phyloP scores from a whole-genome alignment of 2,113 vertebrate genomes.

The Chamaetylas fuelleborni region DNA sequence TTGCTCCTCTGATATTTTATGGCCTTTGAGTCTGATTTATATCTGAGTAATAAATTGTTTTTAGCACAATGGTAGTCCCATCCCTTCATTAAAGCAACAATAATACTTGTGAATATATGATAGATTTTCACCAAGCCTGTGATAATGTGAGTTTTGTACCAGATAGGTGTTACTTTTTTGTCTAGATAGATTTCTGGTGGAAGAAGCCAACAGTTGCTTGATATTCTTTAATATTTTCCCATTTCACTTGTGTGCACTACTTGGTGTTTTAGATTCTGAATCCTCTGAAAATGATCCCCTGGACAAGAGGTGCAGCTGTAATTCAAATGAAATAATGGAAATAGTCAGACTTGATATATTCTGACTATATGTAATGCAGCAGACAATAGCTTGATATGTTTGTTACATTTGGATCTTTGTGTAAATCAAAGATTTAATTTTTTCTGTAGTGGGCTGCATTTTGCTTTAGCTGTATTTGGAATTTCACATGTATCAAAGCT shows the following conservation, averaged over 20 bases:
- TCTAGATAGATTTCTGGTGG: background rate
- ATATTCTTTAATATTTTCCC: background rate
- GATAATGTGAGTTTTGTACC: background rate
- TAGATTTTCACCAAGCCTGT: background rate
- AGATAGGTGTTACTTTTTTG: background rate
- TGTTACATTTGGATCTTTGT: background rate
- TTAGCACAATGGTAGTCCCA: too few species aligned
- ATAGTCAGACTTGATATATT: background rate
- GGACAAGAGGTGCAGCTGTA: background rate
- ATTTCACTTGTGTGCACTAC: background rate
- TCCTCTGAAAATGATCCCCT: background rate
- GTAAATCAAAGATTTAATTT: background rate
- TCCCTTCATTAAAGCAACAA: too few species aligned
- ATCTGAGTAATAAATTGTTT: too few species aligned
- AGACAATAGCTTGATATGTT: background rate
- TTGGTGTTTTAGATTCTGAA: background rate
- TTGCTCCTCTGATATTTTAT: too few species aligned
- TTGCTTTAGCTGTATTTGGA: background rate
- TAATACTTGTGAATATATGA: background rate
- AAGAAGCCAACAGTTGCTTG: background rate
- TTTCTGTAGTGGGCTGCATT: background rate
- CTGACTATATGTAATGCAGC: background rate
- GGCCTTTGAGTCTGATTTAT: too few species aligned
- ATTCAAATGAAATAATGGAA: constrained; percentile 25
- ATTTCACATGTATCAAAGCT: background rate